Evolutionary conservation across 2,888 invertebrate species (phyloP), one percentile per base, ranked within the genome.

Genomic region (Megastigmus dorsalis): DNA sequence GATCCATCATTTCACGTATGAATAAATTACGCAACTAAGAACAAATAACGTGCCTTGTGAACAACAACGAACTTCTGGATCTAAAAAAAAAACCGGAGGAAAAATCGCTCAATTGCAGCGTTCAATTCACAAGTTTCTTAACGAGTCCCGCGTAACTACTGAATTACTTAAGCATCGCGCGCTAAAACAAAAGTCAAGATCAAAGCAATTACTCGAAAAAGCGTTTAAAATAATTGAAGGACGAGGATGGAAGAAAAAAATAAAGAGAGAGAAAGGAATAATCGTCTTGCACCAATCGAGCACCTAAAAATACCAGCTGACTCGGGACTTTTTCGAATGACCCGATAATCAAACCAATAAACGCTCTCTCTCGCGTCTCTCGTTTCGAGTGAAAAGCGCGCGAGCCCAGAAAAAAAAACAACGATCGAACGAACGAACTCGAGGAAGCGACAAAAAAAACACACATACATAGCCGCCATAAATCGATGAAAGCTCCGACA

Each of bases 281-380:
- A n/a, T n/a, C n/a, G n/a, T n/a, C n/a, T n/a, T n/a, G n/a, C n/a
- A n/a, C n/a, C n/a, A n/a, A n/a, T n/a, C n/a, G 13, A 7, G 7
- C 2, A 20, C 28, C 59, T 59, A 59, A 59, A 59, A 59, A 41
- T 59, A 59, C 20, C 15, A 48, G 1, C 15, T 1, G 15, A 18
- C 15, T 3, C 26, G 15, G 9, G 9, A n/a, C 10, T 30, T 48
- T 48, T 23, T 9, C 4, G 23, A 59, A 38, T 30, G 15, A 28
- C 33, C 43, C 57, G 45, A 48, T 59, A 50, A 59, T 68, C 36
- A 15, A 69, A 30, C 30, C 41, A 52, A 59, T 52, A 50, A 59
- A 68, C 9, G 59, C 20, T 43, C 13, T 5, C 20, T 43, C 13
- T 5, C 48, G n/a, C 30, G 28, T 4, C 33, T 38, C 23, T 10